These are phyloP conservation scores for fruit fly (Drosophila melanogaster) DNA, from an alignment of 1,140 invertebrate species.

Conservation along the genomic window Release_6_plus_ISO1_MT NT_033779.5:3240001-3240500, in stretches of 20 bases:
- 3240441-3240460: background rate
- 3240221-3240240: conserved; percentile 8
- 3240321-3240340: background rate
- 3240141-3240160: conserved; percentile 1
- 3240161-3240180: background rate
- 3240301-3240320: too few species aligned
- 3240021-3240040: conserved; percentile 9
- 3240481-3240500: conserved; percentile 18
- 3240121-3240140: background rate
- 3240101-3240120: background rate
- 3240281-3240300: background rate
- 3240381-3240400: background rate
- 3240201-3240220: conserved; percentile 4
- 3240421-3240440: background rate
- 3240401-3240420: background rate
- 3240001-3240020: conserved; percentile 1
- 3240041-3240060: background rate
- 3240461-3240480: conserved; percentile 2
- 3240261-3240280: background rate
- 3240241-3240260: conserved; percentile 11
- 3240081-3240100: background rate
- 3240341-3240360: too few species aligned
- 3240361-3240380: background rate
- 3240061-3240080: conserved; percentile 11
- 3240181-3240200: conserved; percentile 5